phyloP scores from a whole-genome alignment of 2,113 vertebrate genomes.

The Suricata suricatta region DNA sequence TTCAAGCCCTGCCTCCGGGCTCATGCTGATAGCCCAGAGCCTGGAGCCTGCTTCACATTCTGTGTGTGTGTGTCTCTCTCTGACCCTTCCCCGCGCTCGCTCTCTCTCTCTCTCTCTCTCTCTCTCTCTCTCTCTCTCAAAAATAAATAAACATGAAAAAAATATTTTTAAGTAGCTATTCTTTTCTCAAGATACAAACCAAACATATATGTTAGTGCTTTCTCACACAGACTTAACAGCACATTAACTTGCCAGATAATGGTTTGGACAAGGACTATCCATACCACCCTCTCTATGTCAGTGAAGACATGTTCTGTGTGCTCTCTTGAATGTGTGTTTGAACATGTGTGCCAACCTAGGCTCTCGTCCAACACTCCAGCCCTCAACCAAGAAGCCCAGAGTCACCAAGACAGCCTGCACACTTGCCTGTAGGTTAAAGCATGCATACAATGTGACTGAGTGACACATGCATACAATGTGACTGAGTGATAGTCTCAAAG shows the following conservation, averaged over 20 bases:
- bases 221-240: not conserved
- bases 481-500: fast-evolving
- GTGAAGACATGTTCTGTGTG: not conserved
- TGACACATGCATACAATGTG: fast-evolving
- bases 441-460: fast-evolving
- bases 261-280: not conserved
- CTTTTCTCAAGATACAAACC: not conserved
- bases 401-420: fast-evolving
- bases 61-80: too few relatives aligned
- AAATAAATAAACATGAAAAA: too few relatives aligned
- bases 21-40: too few relatives aligned
- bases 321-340: fast-evolving
- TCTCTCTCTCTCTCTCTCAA: too few relatives aligned
- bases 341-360: not conserved
- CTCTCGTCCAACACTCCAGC: not conserved
- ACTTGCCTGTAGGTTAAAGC: not conserved
- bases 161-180: not conserved
- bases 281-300: fast-evolving
- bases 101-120: too few relatives aligned
- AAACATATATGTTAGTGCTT: not conserved
- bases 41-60: too few relatives aligned
- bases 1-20: too few relatives aligned
- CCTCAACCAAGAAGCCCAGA: not conserved
- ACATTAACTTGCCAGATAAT: fast-evolving
- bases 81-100: too few relatives aligned